A percentile compares a stretch with the other conserved stretches of the same genome.
Evolutionary conservation across 2,888 invertebrate species (phyloP).

Genomic region (Scaptomyza parva): DNA sequence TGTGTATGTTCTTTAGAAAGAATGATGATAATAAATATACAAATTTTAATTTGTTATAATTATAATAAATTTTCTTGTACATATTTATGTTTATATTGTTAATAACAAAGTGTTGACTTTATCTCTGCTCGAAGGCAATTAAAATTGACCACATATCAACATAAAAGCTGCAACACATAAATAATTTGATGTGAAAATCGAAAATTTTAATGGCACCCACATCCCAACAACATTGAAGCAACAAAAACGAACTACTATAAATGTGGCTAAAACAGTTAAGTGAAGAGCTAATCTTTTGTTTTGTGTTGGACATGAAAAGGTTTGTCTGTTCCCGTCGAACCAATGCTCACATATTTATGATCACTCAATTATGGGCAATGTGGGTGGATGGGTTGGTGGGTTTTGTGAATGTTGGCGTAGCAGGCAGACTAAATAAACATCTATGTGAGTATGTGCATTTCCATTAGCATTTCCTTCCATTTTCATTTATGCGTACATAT

Average conservation of each 20-base stretch:
- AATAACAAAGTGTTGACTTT: slow-evolving; percentile 30
- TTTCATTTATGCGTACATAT: slow-evolving; percentile 65
- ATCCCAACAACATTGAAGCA: slow-evolving; percentile 1
- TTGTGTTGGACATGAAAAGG: slow-evolving; percentile 11
- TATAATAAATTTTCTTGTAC: neutral
- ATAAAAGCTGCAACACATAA: slow-evolving; percentile 19
- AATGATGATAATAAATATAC: neutral
- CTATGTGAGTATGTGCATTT: slow-evolving; percentile 41
- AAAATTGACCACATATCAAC: slow-evolving; percentile 17
- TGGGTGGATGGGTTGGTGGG: slow-evolving; percentile 21
- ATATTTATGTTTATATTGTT: neutral
- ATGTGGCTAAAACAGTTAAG: slow-evolving; percentile 23
- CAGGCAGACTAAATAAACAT: slow-evolving; percentile 27
- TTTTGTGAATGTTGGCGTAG: slow-evolving; percentile 7
- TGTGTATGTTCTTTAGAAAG: too few species aligned
- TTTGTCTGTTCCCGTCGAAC: slow-evolving; percentile 13
- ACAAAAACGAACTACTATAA: slow-evolving; percentile 7
- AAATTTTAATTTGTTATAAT: neutral
- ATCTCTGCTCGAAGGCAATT: slow-evolving; percentile 16
- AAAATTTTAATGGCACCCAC: slow-evolving; percentile 26
- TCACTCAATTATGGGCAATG: slow-evolving; percentile 60
- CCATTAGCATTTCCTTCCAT: slow-evolving; percentile 53
- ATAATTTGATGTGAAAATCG: slow-evolving; percentile 19
- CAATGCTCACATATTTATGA: slow-evolving; percentile 69
- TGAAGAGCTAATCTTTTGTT: slow-evolving; percentile 41